Evolutionary conservation across 2,113 vertebrate genomes (phyloP).

Genomic region (Pangasianodon hypophthalmus): DNA sequence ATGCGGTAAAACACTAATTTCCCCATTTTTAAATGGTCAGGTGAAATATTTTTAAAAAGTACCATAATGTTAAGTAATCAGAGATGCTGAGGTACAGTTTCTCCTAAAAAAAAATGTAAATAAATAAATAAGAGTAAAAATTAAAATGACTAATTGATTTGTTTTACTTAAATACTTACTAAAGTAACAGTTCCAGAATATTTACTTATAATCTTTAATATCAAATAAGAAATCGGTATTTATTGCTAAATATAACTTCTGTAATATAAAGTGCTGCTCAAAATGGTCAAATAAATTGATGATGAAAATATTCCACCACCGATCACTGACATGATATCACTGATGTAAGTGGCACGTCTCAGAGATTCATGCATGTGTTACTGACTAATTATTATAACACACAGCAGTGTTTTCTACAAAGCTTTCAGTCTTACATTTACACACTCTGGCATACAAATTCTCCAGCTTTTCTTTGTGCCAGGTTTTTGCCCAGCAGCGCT

Average conservation of each 20-base stretch:
- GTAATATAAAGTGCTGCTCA: background rate
- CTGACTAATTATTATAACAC: constrained; percentile 13
- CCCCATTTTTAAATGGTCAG: no score
- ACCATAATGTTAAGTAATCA: no score
- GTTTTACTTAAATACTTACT: no score
- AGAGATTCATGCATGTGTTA: background rate
- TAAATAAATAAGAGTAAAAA: no score
- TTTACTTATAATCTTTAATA: background rate
- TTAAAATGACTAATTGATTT: no score
- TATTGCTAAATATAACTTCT: background rate
- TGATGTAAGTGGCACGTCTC: background rate
- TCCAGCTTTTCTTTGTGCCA: constrained; percentile 2
- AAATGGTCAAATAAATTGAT: background rate
- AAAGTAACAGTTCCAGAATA: no score
- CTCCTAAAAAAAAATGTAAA: no score
- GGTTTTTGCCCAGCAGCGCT: background rate
- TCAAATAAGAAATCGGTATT: background rate
- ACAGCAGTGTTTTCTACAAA: background rate
- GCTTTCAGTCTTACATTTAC: constrained; percentile 30
- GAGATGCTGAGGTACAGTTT: no score
- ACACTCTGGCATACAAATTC: constrained; percentile 24
- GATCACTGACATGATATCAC: background rate
- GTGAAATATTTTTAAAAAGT: no score
- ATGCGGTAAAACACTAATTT: no score
- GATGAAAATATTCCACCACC: background rate